Evolutionary conservation across 2,888 invertebrate species (phyloP).

Genomic region (Ephialtes manifestator): DNA sequence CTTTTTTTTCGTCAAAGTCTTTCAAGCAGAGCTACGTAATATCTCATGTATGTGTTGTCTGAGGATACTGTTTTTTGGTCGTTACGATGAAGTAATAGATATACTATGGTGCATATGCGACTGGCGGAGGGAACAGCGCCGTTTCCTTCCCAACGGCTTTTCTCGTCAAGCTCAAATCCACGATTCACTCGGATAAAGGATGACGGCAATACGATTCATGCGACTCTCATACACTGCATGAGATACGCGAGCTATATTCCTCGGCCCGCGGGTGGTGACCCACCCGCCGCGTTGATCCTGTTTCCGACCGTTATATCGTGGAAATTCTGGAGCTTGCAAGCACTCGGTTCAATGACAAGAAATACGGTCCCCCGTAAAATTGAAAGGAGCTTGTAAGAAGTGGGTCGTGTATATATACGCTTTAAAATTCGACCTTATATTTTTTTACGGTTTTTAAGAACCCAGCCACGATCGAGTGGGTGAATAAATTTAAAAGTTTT

Average conservation of each 20-base stretch:
- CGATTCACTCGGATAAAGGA: conserved; percentile 42
- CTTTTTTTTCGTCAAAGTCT: conserved; percentile 4
- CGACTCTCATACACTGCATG: neutral
- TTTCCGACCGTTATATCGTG: conserved; percentile 13
- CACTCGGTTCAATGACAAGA: conserved; percentile 20
- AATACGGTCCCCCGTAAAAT: conserved; percentile 5
- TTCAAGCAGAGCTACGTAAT: conserved; percentile 13
- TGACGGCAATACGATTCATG: conserved; percentile 25
- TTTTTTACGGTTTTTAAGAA: too few species aligned
- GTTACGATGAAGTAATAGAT: neutral
- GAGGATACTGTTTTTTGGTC: conserved; percentile 20
- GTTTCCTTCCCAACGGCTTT: conserved; percentile 35
- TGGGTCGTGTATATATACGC: too few species aligned
- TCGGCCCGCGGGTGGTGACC: neutral
- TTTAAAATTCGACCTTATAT: too few species aligned
- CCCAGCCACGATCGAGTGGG: too few species aligned
- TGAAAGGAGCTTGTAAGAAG: conserved; percentile 9
- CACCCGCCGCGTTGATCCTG: neutral
- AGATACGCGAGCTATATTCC: neutral
- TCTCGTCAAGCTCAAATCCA: conserved; percentile 46
- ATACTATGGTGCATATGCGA: conserved; percentile 5
- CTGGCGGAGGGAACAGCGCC: conserved; percentile 16
- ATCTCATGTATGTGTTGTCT: neutral
- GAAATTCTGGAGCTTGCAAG: conserved; percentile 6
- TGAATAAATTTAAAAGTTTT: too few species aligned